phyloP scores from a whole-genome alignment of 2,888 invertebrate species.

The Mythimna impura region DNA sequence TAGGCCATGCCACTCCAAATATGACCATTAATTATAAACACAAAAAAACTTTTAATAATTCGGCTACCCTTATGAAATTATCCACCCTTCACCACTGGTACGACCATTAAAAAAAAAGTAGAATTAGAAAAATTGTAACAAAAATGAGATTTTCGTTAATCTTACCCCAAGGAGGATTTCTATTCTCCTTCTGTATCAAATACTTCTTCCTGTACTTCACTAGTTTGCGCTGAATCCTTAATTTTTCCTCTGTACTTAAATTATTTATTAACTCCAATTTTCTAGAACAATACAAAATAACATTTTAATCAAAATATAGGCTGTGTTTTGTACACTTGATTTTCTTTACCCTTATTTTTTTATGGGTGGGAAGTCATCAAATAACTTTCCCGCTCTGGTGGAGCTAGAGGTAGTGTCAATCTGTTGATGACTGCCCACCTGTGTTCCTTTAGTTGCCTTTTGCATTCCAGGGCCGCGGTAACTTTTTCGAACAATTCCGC shows the following conservation, averaged over 20 bases:
- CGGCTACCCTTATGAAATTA: too few species aligned
- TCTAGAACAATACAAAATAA: slow-evolving; percentile 66
- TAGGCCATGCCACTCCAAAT: too few species aligned
- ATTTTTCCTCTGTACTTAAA: slow-evolving; percentile 92
- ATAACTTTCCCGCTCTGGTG: neutral
- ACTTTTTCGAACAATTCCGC: too few species aligned
- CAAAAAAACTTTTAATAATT: too few species aligned
- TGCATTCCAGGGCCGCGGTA: too few species aligned
- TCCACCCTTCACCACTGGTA: too few species aligned
- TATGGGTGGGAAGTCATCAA: neutral
- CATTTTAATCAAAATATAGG: neutral
- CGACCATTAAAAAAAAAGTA: too few species aligned
- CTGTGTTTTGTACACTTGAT: neutral
- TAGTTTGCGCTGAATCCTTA: slow-evolving; percentile 95
- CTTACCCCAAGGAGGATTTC: slow-evolving; percentile 96
- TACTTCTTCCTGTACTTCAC: slow-evolving; percentile 96
- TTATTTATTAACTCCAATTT: slow-evolving; percentile 91
- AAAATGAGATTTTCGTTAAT: neutral
- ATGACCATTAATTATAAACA: too few species aligned
- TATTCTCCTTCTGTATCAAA: slow-evolving; percentile 92
- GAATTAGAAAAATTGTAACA: neutral
- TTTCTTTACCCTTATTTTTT: neutral
- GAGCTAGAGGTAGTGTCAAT: neutral
- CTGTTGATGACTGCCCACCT: too few species aligned
- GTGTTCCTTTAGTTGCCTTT: too few species aligned